Base-by-base conservation (phyloP, 2,888 invertebrate species). In the Polydrusus pterygomalis region DNA sequence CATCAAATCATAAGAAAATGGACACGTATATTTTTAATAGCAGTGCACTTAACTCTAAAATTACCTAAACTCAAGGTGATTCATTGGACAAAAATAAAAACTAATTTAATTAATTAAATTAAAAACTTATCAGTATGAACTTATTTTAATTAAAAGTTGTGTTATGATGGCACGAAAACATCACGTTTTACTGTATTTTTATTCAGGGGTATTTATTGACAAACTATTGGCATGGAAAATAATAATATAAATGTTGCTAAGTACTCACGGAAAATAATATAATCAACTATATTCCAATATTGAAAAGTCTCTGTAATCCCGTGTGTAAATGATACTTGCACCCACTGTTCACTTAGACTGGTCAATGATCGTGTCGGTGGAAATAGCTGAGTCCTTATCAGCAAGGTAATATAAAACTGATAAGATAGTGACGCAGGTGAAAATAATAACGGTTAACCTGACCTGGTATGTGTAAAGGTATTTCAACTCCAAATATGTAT, bases 341-440 rank as follows among this genome's bases (percentile, higher is more conserved):
- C 25, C 25, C 54, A 25, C 54, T n/a, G 8, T 7, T n/a, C 54
- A 54, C 54, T 30, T 54, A n/a, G 7, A 54, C 54, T 54, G 54
- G 54, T 54, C n/a, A 54, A 54, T 54, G 54, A 54, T 54, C 13
- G n/a, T n/a, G 20, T 9, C 38, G 38, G 38, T 17, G 30, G 54
- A 47, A 68, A 38, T 40, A 20, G 25, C 67, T 18, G 30, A 20
- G 15, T 54, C 20, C 18, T 68, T 68, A 68, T 68, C 68, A 54
- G 13, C 51, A 68, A 38, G 43, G 54, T 51, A 56, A 68, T 54
- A 68, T 20, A 15, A 68, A 56, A 54, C 40, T 68, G 65, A 67
- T 67, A 67, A 67, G 51, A 67, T 67, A 51, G 17, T 51, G 51
- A 49, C 68, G 56, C 54, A 68, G 56, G 56, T 68, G 68, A 68